A percentile compares a stretch with the other conserved stretches of the same genome.
Evolutionary conservation across 2,888 invertebrate species (phyloP).

Genomic region (Temnothorax ravouxi): DNA sequence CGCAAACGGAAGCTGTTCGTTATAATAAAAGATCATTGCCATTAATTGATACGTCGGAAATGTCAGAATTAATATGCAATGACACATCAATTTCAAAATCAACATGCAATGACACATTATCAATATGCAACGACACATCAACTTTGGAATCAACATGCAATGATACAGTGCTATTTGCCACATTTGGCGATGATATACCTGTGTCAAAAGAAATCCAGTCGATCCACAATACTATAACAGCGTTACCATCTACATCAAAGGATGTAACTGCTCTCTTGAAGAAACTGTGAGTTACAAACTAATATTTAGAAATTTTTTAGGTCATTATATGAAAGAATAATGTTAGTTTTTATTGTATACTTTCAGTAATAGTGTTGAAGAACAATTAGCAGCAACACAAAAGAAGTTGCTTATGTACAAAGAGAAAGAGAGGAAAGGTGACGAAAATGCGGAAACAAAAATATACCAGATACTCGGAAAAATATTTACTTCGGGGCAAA

Average conservation of each 20-base stretch:
- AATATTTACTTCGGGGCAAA: too few species aligned
- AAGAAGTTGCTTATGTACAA: background rate
- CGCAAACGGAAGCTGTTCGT: too few species aligned
- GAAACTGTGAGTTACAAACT: constrained; percentile 12
- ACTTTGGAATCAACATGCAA: too few species aligned
- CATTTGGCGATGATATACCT: too few species aligned
- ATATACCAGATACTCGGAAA: background rate
- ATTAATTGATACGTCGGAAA: too few species aligned
- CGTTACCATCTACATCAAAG: constrained; percentile 3
- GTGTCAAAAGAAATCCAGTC: background rate
- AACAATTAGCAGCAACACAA: background rate
- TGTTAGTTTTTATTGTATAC: background rate
- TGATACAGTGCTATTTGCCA: too few species aligned
- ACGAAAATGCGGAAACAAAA: background rate
- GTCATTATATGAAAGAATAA: constrained; percentile 10
- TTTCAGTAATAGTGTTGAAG: background rate
- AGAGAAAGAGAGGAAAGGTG: background rate
- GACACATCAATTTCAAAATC: too few species aligned
- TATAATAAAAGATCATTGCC: too few species aligned
- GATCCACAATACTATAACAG: background rate
- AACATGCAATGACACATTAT: too few species aligned
- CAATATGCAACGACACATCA: too few species aligned
- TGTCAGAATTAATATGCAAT: too few species aligned
- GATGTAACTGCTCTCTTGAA: background rate
- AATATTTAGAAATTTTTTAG: background rate